Percentiles rank a stretch among this genome's conserved stretches.
Evolutionary conservation across 2,113 vertebrate species (phyloP).

Genomic region (Saiga tatarica): DNA sequence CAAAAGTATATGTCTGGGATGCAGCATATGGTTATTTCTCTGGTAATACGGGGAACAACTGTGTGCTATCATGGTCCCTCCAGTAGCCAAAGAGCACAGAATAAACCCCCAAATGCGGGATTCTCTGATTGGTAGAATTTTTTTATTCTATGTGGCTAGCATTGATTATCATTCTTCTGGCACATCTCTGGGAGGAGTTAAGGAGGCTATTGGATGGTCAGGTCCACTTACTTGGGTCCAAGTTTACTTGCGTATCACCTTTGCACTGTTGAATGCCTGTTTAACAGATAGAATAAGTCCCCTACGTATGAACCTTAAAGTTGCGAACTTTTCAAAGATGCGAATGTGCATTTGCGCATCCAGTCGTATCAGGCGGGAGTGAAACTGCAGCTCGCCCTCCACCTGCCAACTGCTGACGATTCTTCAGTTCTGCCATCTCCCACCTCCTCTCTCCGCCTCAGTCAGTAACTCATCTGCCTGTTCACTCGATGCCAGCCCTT

Average conservation of each 20-base stretch:
- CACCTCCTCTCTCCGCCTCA: not conserved
- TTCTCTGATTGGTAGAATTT: not conserved
- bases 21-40: accelerated
- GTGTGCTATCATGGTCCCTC: not conserved
- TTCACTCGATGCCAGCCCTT: not conserved
- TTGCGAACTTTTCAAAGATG: not conserved
- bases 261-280: not conserved
- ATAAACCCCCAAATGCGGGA: not conserved
- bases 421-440: not conserved
- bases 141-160: not conserved
- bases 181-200: not conserved
- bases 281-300: not conserved
- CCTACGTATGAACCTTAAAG: not conserved
- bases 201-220: not conserved
- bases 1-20: not conserved
- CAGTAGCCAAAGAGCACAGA: not conserved
- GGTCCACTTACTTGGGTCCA: not conserved
- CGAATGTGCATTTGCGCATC: not conserved
- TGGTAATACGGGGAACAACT: accelerated
- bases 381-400: not conserved
- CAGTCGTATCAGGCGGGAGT: not conserved
- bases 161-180: not conserved
- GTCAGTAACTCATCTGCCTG: not conserved
- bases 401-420: not conserved
- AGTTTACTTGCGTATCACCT: not conserved